phyloP scores from a whole-genome alignment of 2,888 invertebrate genomes.

The Oxytorus armatus region DNA sequence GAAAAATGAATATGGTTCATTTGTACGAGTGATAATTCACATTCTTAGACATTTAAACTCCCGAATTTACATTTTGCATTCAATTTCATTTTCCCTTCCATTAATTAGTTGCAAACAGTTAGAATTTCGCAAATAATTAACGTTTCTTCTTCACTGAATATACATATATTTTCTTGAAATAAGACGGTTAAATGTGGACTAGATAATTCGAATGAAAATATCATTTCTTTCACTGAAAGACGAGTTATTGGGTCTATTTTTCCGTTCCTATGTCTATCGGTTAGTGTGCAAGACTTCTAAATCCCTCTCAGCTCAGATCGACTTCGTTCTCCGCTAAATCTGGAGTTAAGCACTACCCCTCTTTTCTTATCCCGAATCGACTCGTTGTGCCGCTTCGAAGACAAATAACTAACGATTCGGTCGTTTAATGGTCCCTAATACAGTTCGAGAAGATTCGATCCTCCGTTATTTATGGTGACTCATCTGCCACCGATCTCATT shows the following conservation, averaged over 20 bases:
- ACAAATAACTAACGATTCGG: conserved; percentile 57
- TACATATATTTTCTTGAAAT: neutral
- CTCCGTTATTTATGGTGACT: conserved; percentile 38
- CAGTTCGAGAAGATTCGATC: conserved; percentile 19
- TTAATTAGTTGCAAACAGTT: neutral
- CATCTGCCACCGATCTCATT: conserved; percentile 32
- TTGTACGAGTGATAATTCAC: too few species aligned
- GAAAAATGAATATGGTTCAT: neutral
- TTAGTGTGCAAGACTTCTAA: conserved; percentile 35
- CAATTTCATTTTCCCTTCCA: neutral
- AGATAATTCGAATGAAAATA: conserved; percentile 27
- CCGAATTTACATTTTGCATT: neutral
- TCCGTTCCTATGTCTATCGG: neutral
- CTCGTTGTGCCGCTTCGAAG: conserved; percentile 44
- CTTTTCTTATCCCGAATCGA: conserved; percentile 25
- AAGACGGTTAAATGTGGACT: neutral
- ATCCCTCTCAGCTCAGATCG: conserved; percentile 45
- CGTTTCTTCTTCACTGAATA: neutral
- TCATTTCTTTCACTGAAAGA: conserved; percentile 29
- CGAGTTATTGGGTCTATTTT: conserved; percentile 30
- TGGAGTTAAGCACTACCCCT: conserved; percentile 32
- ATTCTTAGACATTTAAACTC: too few species aligned
- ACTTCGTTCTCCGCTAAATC: conserved; percentile 58
- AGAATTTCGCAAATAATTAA: neutral
- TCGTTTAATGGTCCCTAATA: conserved; percentile 51